Evolutionary conservation across 2,797 vertebrate genomes (phyloP).

Genomic region (Muscicapa striata): DNA sequence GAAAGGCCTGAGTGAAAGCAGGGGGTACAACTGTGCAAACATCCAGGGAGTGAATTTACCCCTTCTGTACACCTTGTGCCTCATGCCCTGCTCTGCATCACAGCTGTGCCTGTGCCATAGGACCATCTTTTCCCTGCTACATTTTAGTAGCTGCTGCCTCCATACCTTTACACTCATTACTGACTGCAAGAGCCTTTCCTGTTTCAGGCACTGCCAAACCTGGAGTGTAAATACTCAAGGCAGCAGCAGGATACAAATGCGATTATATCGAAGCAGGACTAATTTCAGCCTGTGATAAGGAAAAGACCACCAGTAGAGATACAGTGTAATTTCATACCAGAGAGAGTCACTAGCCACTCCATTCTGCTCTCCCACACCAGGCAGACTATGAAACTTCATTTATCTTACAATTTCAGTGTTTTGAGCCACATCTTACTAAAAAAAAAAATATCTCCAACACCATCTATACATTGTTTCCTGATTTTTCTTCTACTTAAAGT

Average conservation of each 20-base stretch:
- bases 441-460: not conserved
- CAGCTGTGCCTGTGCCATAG: not conserved
- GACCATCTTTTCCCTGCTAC: not conserved
- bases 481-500: not conserved
- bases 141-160: not conserved
- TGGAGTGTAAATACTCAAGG: not conserved
- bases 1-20: not conserved
- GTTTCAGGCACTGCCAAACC: not conserved
- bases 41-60: rapidly evolving
- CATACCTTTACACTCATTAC: not conserved
- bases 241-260: not conserved
- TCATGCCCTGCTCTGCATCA: rapidly evolving
- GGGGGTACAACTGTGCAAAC: not conserved
- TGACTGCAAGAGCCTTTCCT: not conserved
- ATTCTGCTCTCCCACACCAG: not conserved
- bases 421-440: not conserved
- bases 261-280: not conserved
- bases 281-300: not conserved
- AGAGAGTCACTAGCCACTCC: not conserved
- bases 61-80: not conserved
- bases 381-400: not conserved
- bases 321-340: not conserved
- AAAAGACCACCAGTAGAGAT: not conserved
- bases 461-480: not conserved
- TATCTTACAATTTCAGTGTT: not conserved